Percentiles rank a stretch among this genome's conserved stretches.
Conservation (phyloP, 2,797 vertebrate species). For the Hyperoplus immaculatus region DNA sequence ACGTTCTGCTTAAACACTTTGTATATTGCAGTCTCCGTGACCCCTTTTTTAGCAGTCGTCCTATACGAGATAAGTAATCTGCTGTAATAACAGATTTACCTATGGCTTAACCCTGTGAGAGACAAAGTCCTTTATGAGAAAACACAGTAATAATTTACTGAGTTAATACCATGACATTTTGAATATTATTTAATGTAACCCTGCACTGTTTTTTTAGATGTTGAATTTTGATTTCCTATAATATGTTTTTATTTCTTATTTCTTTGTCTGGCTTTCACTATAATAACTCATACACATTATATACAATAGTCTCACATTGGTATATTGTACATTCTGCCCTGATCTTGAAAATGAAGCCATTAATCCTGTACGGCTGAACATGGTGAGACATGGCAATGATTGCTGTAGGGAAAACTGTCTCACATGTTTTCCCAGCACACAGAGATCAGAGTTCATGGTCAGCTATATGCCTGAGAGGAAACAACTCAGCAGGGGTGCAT, state of each 20-base stretch:
- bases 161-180: conserved; percentile 1
- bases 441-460: conserved; percentile 40
- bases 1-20: conserved; percentile 35
- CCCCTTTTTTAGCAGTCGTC: conserved; percentile 6
- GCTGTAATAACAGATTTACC: conserved; percentile 43
- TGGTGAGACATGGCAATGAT: conserved; percentile 34
- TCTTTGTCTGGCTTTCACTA: not conserved
- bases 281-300: not conserved
- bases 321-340: not conserved
- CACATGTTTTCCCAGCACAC: conserved; percentile 23
- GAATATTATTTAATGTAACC: not conserved
- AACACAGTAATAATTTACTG: conserved; percentile 33
- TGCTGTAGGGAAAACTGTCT: conserved; percentile 28
- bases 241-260: not conserved
- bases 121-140: conserved; percentile 18
- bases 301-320: not conserved
- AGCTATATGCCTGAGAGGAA: conserved; percentile 5
- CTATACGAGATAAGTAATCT: conserved; percentile 38
- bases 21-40: not conserved
- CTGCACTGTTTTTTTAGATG: not conserved
- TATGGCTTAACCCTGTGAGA: conserved; percentile 38
- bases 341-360: conserved; percentile 12
- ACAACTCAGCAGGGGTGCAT: not conserved
- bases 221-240: not conserved
- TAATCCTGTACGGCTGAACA: not conserved